Evolutionary conservation across 2,113 vertebrate genomes (phyloP), one percentile per base, ranked within the genome.

Genomic region (Aegotheles bennettii): DNA sequence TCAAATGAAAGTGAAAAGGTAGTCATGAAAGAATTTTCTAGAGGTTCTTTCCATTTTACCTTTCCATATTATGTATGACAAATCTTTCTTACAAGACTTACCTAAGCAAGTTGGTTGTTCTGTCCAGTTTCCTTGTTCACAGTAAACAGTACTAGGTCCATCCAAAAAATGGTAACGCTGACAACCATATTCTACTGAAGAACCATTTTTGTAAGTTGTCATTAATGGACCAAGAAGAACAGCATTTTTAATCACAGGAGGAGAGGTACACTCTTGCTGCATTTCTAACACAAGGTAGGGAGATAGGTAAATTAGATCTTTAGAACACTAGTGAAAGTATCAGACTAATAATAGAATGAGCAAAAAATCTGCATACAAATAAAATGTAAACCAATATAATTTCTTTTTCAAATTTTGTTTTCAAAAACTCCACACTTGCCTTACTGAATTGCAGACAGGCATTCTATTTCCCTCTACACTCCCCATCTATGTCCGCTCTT

Each of bases 161-260:
- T 82, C 96, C 95, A 98, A 35, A 74, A 97, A 7, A 77, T 98
- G 93, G 57, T 97, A 98, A 23, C 4, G 95, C 31, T 94, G 74
- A 60, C 98, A 98, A 25, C 65, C 91, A 9, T 98, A 98, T 53
- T 98, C 96, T 67, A 98, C 95, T 2, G 94, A 96, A n/a, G 97
- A 97, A 26, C 98, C 98, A 18, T 91, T 78, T 31, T 28, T 69
- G 65, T 98, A 98, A 43, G 64, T 97, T 36, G 42, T 16, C 93
- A 94, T 3, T 45, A 93, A 12, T 1, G 67, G 92, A 43, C 54
- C 85, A 59, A 96, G 59, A 50, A 97, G 25, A 73, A 8, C 88
- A 65, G 97, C 97, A 11, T 98, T 97, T 42, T 82, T 47, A 76
- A 98, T 40, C 51, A 25, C 38, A 64, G 98, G 98, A 36, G 98